These are phyloP conservation scores for Lithophane leautieri DNA, from an alignment of 2,888 invertebrate species.

Conservation along the genomic window DNA sequence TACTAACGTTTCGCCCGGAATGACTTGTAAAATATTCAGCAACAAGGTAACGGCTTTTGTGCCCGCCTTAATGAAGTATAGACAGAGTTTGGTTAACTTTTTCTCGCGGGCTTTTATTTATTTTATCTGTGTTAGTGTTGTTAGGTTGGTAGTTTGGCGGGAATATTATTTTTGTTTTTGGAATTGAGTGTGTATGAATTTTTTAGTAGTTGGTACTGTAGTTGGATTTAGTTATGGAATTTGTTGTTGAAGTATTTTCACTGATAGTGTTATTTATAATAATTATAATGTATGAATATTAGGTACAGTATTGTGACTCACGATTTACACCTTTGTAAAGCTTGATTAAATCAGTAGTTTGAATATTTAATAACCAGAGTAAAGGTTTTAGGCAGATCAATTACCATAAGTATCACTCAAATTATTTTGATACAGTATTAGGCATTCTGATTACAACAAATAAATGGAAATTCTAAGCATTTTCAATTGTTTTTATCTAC, in stretches of 20 bases:
- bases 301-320: neutral
- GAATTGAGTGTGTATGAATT: slow-evolving; percentile 50
- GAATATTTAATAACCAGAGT: neutral
- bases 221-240: slow-evolving; percentile 13
- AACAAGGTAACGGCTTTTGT: slow-evolving; percentile 87
- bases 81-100: slow-evolving; percentile 67
- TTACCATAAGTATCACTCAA: neutral
- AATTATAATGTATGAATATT: neutral
- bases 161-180: slow-evolving; percentile 51
- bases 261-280: neutral
- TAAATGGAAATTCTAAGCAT: neutral
- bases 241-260: neutral
- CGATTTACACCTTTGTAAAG: neutral
- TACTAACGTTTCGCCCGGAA: slow-evolving; percentile 81
- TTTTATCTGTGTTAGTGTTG: slow-evolving; percentile 65
- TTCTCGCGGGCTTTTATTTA: slow-evolving; percentile 65
- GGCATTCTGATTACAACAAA: neutral
- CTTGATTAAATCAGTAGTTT: neutral
- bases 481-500: too few relatives aligned
- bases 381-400: neutral
- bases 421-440: neutral
- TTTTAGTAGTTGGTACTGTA: slow-evolving; percentile 33
- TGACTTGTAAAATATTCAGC: slow-evolving; percentile 87
- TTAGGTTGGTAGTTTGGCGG: slow-evolving; percentile 58
- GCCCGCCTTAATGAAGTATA: slow-evolving; percentile 84